Conservation (phyloP, 2,888 invertebrate species). For the Ashinkailepas kermadecensis region DNA sequence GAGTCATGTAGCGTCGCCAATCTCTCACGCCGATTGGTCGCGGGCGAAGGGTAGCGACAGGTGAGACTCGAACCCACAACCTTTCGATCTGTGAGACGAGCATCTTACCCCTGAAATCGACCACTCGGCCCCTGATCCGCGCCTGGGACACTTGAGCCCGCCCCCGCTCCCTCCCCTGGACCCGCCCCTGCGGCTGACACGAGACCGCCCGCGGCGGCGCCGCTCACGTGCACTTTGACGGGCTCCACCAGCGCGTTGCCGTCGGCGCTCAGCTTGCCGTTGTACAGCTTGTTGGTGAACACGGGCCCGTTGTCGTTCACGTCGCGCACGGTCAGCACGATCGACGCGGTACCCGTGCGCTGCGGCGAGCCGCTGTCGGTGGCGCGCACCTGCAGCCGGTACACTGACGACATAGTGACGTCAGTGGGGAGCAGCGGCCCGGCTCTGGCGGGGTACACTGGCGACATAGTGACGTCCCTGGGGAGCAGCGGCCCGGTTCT, state of each 20-base stretch:
- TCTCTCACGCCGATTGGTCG: no score
- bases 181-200: neutral
- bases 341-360: neutral
- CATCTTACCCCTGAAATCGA: no score
- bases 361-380: neutral
- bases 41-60: no score
- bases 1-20: no score
- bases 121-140: no score
- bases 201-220: no score
- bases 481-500: no score
- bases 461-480: no score
- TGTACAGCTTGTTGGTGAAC: neutral
- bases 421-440: no score
- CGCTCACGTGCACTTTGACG: neutral
- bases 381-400: neutral
- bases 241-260: neutral
- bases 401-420: neutral
- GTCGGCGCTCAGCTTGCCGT: slow-evolving; percentile 1
- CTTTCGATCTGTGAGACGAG: no score
- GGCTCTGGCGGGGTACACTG: no score
- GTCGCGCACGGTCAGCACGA: neutral
- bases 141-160: neutral
- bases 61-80: no score
- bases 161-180: neutral
- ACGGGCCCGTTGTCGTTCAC: neutral